These are phyloP conservation scores for Radopholus similis DNA, from an alignment of 1,140 invertebrate genomes.

Conservation along the genomic window DNA sequence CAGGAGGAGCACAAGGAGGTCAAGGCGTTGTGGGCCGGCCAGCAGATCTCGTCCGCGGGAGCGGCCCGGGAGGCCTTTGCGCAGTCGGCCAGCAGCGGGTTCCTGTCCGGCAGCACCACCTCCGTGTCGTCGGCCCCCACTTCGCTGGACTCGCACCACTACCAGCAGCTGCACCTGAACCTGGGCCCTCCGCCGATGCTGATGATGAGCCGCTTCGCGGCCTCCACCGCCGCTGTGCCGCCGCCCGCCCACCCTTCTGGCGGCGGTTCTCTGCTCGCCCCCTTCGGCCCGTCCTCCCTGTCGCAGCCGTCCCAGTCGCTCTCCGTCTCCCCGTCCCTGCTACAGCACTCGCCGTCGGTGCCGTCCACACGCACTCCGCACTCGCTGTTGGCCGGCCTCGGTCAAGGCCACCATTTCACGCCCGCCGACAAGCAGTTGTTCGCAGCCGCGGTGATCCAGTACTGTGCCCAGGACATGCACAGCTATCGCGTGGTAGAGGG, in stretches of 20 bases:
- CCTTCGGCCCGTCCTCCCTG: neutral
- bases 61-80: slow-evolving; percentile 40
- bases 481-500: slow-evolving; percentile 51
- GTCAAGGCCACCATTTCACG: slow-evolving; percentile 46
- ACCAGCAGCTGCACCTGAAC: slow-evolving; percentile 4
- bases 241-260: neutral
- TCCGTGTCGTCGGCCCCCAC: neutral
- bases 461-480: slow-evolving; percentile 53
- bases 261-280: neutral
- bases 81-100: slow-evolving; percentile 35
- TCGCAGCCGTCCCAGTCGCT: slow-evolving; percentile 16
- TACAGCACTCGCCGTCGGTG: neutral
- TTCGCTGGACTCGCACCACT: slow-evolving; percentile 26
- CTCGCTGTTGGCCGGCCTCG: slow-evolving; percentile 1
- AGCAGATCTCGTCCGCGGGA: neutral
- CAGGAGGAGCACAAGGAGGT: neutral
- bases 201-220: slow-evolving; percentile 3
- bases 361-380: neutral
- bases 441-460: slow-evolving; percentile 49
- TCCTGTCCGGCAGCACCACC: slow-evolving; percentile 14
- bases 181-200: neutral
- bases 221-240: neutral
- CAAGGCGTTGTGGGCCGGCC: too few species aligned
- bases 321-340: neutral
- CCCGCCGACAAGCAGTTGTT: slow-evolving; percentile 49